A percentile compares a stretch with the other conserved stretches of the same genome.
These are phyloP conservation scores for Myrmophylax atrothorax DNA, from an alignment of 2,113 vertebrate genomes.

Conservation along the genomic window DNA sequence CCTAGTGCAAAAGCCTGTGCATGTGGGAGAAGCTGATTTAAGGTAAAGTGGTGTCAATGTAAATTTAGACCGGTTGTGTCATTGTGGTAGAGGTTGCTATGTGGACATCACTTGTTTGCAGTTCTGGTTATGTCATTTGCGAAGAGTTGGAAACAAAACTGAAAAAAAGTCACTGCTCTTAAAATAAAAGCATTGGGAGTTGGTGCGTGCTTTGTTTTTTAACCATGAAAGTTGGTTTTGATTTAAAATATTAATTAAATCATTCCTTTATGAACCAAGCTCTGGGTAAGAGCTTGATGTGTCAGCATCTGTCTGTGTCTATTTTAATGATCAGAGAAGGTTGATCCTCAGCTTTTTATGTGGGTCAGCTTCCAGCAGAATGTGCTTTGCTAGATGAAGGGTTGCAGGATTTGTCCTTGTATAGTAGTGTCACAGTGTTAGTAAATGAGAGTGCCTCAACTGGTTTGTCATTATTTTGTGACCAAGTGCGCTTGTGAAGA, in stretches of 20 bases:
- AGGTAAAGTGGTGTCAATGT: neutral
- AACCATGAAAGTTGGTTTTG: neutral
- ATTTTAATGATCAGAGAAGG: slow-evolving; percentile 22
- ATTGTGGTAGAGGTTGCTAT: neutral
- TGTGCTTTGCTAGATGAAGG: neutral
- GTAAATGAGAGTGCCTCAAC: neutral
- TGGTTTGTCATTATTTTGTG: neutral
- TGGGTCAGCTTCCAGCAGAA: neutral
- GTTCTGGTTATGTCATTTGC: slow-evolving; percentile 16
- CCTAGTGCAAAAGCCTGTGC: neutral
- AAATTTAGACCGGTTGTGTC: neutral
- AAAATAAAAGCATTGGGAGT: neutral
- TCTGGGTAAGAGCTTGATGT: neutral
- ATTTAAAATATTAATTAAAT: slow-evolving; percentile 39
- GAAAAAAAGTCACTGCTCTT: neutral
- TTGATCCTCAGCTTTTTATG: slow-evolving; percentile 1
- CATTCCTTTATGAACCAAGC: neutral
- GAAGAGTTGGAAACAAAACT: neutral
- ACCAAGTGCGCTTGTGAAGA: neutral
- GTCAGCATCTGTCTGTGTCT: slow-evolving; percentile 13
- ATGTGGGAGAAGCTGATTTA: neutral
- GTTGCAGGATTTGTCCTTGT: neutral
- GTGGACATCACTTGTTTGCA: neutral
- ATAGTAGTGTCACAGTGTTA: neutral
- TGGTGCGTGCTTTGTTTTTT: neutral